Base-by-base conservation (phyloP, 2,797 vertebrate genomes). In the Botia kubotai region DNA sequence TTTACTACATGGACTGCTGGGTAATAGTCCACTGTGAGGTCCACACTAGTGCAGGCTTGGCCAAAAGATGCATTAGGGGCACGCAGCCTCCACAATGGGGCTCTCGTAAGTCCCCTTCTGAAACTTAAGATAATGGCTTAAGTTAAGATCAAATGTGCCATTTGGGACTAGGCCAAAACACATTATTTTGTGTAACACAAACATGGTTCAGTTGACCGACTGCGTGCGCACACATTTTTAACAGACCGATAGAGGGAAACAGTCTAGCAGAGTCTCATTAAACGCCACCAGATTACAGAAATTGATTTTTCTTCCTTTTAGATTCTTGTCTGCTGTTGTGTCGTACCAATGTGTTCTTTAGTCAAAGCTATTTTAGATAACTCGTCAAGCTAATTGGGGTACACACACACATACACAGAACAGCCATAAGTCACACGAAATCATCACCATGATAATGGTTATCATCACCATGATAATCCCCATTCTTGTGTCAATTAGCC, bases 281-380 rank as follows among this genome's bases (percentile, higher is more conserved):
- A 90, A 88, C 77, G 73, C 83, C 79, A 87, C 17, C 13, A 71
- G 69, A 21, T 87, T 89, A 87, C 85, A 66, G 29, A 73, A 88
- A 93, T 91, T 87, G 90, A 93, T 92, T 90, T 86, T 76, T 79
- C 52, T 83, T 87, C 82, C 77, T 84, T 58, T 78, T 58, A 82
- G 86, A 88, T 82, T 88, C 88, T 79, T 85, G 70, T 80, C 66
- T 62, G 77, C 90, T 82, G 87, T 91, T 89, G 89, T 89, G 91
- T 90, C 80, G 82, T 88, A 88, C 89, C 85, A 76, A 86, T 86
- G 78, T 69, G 83, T 77, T 87, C 58, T 71, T 53, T 65, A 70
- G 21, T 53, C 71, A 36, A 57, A 52, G 19, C 66, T 65, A 16
- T 57, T 71, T 13, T 19, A 66, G 29, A 77, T 77, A 86, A 58